Evolutionary conservation across 2,113 vertebrate species (phyloP).

Genomic region (Dicrurus megarhynchus): DNA sequence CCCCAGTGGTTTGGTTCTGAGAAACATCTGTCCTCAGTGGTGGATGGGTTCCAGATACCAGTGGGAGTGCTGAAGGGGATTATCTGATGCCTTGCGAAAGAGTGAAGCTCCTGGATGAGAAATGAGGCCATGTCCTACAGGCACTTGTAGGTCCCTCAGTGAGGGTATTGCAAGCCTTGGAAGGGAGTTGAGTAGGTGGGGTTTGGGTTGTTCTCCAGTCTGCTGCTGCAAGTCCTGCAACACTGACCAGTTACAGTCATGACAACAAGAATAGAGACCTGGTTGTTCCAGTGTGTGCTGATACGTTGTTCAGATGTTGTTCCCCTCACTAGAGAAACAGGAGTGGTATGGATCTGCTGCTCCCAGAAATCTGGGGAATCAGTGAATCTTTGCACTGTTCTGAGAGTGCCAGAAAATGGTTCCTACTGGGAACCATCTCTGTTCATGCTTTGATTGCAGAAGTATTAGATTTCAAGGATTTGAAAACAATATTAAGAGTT

Average conservation of each 20-base stretch:
- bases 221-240: background rate
- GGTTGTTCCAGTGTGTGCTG: background rate
- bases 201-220: background rate
- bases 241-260: background rate
- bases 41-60: background rate
- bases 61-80: slow-evolving; percentile 10
- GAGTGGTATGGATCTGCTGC: background rate
- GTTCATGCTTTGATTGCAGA: background rate
- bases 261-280: background rate
- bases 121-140: background rate
- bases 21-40: background rate
- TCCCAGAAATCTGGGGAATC: background rate
- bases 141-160: background rate
- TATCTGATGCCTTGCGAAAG: background rate
- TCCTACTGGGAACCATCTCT: background rate
- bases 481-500: background rate
- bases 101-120: background rate
- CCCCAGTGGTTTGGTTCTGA: background rate
- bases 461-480: background rate
- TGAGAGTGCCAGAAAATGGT: background rate
- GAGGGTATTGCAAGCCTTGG: background rate
- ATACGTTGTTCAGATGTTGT: background rate
- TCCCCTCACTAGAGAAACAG: background rate
- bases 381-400: background rate
- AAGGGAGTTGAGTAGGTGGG: background rate